These are phyloP conservation scores for Motacilla tschutschensis DNA, from an alignment of 2,113 vertebrate genomes.

Conservation along the genomic window DNA sequence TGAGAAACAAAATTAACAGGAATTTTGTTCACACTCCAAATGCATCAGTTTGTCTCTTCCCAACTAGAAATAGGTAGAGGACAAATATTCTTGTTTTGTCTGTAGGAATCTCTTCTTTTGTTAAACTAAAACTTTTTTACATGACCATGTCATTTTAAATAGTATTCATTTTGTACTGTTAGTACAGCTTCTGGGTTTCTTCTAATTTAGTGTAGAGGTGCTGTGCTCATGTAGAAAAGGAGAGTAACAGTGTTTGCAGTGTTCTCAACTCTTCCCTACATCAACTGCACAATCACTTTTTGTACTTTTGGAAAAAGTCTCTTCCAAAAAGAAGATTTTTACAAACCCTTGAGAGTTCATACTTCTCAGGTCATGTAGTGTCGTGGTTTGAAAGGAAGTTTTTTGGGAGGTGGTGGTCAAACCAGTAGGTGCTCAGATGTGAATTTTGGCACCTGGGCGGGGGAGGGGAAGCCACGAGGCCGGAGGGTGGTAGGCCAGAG, in stretches of 20 bases:
- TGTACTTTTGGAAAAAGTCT: rapidly evolving
- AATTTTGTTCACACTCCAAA: not conserved
- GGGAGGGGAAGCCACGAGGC: too few species aligned
- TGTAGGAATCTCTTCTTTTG: not conserved
- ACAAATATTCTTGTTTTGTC: not conserved
- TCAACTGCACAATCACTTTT: not conserved
- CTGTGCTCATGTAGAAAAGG: not conserved
- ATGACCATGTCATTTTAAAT: not conserved
- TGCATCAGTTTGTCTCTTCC: not conserved
- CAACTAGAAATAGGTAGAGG: not conserved
- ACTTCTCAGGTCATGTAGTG: not conserved
- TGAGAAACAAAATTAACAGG: not conserved
- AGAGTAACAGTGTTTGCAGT: not conserved
- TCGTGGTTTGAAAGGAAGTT: too few species aligned
- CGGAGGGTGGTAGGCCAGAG: too few species aligned
- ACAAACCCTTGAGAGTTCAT: not conserved
- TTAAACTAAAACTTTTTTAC: not conserved
- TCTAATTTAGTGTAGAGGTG: not conserved
- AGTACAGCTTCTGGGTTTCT: not conserved
- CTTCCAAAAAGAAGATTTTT: not conserved
- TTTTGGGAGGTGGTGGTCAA: too few species aligned
- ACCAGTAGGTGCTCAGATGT: too few species aligned
- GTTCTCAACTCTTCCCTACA: not conserved
- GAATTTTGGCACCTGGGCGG: too few species aligned
- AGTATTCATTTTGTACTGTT: not conserved